phyloP scores from a whole-genome alignment of 2,888 invertebrate species.

The Merodon equestris region DNA sequence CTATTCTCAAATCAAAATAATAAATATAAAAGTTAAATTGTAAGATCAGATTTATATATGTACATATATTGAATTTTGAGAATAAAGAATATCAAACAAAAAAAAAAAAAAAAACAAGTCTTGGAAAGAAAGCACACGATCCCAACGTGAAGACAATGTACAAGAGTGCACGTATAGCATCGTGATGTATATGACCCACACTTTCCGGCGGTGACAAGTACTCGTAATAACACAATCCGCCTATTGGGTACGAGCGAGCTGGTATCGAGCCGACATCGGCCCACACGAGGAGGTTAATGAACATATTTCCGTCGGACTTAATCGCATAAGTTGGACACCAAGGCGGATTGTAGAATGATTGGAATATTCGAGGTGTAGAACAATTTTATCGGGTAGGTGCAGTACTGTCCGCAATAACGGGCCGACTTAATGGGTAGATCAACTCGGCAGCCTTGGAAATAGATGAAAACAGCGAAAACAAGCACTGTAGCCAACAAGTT shows the following conservation, averaged over 20 bases:
- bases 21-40: no score
- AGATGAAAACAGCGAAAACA: slow-evolving; percentile 99
- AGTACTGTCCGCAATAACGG: slow-evolving; percentile 99
- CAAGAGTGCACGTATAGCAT: slow-evolving; percentile 96
- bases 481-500: slow-evolving; percentile 98
- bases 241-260: slow-evolving; percentile 97
- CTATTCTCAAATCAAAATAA: no score
- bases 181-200: slow-evolving; percentile 94
- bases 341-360: slow-evolving; percentile 98
- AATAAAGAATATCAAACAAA: no score
- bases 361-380: slow-evolving; percentile 99
- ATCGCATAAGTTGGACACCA: slow-evolving; percentile 99
- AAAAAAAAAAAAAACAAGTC: no score
- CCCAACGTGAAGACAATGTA: slow-evolving; percentile 99
- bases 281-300: slow-evolving; percentile 98
- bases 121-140: slow-evolving; percentile 99
- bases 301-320: slow-evolving; percentile 98
- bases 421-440: slow-evolving; percentile 99
- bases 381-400: slow-evolving; percentile 99
- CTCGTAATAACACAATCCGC: slow-evolving; percentile 98
- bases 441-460: slow-evolving; percentile 99
- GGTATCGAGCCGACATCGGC: slow-evolving; percentile 99
- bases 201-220: slow-evolving; percentile 99
- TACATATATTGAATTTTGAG: no score
- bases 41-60: no score